Percentiles rank a stretch among this genome's conserved stretches.
Conservation (phyloP, 2,888 invertebrate genomes). For the Agrotis exclamationis region DNA sequence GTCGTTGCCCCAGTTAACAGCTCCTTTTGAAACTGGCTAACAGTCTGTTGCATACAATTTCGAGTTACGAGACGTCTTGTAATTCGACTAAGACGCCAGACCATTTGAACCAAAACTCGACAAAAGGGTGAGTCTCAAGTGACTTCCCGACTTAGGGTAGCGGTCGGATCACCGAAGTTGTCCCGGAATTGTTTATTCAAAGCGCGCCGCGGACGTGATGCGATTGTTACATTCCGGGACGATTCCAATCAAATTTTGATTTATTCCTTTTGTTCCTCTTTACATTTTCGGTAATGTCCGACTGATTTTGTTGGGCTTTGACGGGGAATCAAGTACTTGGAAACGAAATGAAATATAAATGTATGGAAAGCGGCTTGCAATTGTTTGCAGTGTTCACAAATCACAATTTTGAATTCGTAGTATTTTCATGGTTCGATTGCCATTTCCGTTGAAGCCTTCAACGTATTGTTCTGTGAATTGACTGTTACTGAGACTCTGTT, state of each 20-base stretch:
- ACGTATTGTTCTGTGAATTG: not conserved
- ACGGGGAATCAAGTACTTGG: constrained; percentile 52
- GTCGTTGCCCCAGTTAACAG: not conserved
- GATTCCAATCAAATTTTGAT: constrained; percentile 83
- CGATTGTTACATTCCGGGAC: constrained; percentile 80
- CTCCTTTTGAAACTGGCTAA: not conserved
- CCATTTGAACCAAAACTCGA: not conserved
- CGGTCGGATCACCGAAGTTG: constrained; percentile 69
- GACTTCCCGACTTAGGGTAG: constrained; percentile 54
- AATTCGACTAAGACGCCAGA: not conserved
- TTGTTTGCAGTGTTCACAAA: constrained; percentile 8
- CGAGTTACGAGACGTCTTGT: not conserved
- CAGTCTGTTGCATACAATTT: not conserved
- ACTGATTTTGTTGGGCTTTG: constrained; percentile 69
- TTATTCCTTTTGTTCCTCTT: constrained; percentile 78
- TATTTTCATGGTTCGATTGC: not conserved
- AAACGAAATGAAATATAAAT: constrained; percentile 29
- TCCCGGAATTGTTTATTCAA: constrained; percentile 82
- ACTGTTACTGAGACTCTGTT: no score
- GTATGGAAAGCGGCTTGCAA: constrained; percentile 14
- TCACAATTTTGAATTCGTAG: constrained; percentile 1
- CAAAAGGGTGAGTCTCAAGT: constrained; percentile 29
- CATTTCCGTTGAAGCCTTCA: not conserved
- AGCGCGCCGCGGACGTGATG: constrained; percentile 78
- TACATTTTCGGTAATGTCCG: constrained; percentile 69